Conservation (phyloP, 1,140 invertebrate species). For the Drosophila albomicans region DNA sequence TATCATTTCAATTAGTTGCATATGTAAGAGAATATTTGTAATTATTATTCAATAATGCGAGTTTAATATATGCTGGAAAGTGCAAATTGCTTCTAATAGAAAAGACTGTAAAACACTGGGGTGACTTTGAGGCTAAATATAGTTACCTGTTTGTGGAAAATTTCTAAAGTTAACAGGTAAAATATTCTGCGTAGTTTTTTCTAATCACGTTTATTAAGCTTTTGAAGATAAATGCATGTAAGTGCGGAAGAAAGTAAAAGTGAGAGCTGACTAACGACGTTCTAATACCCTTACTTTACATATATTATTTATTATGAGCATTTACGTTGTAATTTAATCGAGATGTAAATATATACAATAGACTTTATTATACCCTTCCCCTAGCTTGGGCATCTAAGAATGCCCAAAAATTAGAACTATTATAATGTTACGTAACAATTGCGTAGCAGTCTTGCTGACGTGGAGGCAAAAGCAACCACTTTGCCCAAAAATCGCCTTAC, state of each 20-base stretch:
- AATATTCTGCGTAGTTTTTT: conserved; percentile 7
- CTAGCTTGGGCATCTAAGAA: not conserved
- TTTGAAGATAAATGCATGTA: not conserved
- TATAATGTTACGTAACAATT: conserved; percentile 23
- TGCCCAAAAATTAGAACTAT: not conserved
- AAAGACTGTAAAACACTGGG: not conserved
- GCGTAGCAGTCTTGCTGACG: not conserved
- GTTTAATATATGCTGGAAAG: no score
- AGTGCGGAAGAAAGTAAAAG: not conserved
- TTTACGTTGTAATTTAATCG: no score
- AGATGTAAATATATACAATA: not conserved
- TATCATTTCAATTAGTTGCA: not conserved
- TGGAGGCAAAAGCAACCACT: not conserved
- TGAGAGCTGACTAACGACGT: not conserved
- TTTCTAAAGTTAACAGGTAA: conserved; percentile 1
- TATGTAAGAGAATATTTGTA: not conserved
- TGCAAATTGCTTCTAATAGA: not conserved
- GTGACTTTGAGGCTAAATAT: not conserved
- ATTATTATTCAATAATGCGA: not conserved
- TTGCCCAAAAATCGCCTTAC: not conserved
- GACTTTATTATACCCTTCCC: not conserved
- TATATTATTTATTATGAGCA: no score
- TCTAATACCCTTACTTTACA: not conserved
- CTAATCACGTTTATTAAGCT: not conserved
- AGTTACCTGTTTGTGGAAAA: not conserved